Percentiles rank a stretch among this genome's conserved stretches.
Conservation (phyloP, 2,113 vertebrate species). For the Alces alces region DNA sequence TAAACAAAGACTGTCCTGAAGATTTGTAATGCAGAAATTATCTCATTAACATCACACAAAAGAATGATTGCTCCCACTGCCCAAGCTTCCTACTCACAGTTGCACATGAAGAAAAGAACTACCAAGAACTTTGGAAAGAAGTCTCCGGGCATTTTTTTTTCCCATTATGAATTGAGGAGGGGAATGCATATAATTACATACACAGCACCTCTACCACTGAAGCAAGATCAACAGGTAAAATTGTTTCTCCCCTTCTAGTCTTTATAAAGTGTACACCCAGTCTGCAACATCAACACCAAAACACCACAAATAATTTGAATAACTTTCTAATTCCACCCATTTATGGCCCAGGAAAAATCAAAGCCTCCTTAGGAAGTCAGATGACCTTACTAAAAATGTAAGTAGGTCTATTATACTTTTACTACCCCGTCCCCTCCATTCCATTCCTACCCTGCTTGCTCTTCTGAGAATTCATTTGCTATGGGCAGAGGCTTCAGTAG, state of each 20-base stretch:
- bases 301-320: not conserved
- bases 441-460: not conserved
- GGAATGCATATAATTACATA: not conserved
- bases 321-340: not conserved
- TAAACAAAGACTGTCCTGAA: constrained; percentile 59
- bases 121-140: not conserved
- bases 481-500: not conserved
- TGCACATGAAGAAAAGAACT: not conserved
- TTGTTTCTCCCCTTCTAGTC: not conserved
- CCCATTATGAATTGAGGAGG: not conserved
- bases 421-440: not conserved
- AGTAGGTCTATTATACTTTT: not conserved
- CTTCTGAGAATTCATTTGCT: not conserved
- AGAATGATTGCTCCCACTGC: not conserved
- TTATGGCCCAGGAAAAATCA: not conserved
- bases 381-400: not conserved
- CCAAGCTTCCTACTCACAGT: constrained; percentile 29
- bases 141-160: not conserved
- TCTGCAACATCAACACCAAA: not conserved
- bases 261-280: not conserved
- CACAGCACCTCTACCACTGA: not conserved
- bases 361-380: not conserved
- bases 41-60: constrained; percentile 30
- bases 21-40: constrained; percentile 40
- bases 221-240: not conserved